A percentile compares a stretch with the other conserved stretches of the same genome.
Conservation (phyloP, 2,113 vertebrate genomes). For the Uria aalge region DNA sequence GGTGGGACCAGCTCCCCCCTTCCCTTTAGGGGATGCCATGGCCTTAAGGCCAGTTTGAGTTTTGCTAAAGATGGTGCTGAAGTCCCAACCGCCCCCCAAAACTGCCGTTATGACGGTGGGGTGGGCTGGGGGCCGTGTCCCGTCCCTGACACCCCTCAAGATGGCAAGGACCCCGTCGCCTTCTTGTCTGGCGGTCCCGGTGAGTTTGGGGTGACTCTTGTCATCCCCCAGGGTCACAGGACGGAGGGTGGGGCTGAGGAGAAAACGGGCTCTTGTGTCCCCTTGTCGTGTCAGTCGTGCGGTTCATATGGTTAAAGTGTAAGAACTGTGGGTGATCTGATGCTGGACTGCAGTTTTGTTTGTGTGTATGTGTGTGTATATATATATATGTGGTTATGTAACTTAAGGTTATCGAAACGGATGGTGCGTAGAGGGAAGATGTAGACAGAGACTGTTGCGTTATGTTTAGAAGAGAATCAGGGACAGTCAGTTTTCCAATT, state of each 20-base stretch:
- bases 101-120: fast-evolving
- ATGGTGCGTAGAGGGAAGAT: neutral
- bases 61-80: neutral
- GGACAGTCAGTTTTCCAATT: neutral
- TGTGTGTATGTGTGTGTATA: neutral
- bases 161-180: fast-evolving
- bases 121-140: neutral
- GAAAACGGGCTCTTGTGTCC: neutral
- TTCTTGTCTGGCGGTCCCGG: fast-evolving
- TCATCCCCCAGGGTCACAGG: neutral
- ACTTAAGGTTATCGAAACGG: neutral
- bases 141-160: fast-evolving
- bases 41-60: fast-evolving
- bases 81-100: fast-evolving
- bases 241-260: neutral
- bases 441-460: neutral
- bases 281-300: fast-evolving
- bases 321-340: neutral
- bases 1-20: no score
- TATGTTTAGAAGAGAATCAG: neutral
- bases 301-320: fast-evolving
- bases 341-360: neutral
- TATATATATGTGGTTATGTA: neutral
- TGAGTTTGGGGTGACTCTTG: neutral
- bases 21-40: neutral